Evolutionary conservation across 2,797 vertebrate genomes (phyloP).

Genomic region (Vespertilio murinus): DNA sequence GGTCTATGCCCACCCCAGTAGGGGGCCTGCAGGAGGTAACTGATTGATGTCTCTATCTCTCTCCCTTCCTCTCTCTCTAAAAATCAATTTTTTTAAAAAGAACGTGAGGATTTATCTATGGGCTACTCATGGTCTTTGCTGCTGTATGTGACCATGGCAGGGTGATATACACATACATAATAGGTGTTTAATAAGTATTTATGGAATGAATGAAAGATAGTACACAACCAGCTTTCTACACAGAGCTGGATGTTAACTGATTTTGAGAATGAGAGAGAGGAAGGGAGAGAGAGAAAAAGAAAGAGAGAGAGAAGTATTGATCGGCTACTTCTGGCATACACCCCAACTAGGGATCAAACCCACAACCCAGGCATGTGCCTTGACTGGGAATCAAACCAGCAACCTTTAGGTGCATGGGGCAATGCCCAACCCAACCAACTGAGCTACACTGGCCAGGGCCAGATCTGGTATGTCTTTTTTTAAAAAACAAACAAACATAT

Average conservation of each 20-base stretch:
- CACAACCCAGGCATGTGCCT: neutral
- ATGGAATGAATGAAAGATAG: neutral
- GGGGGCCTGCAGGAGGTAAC: neutral
- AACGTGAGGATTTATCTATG: constrained; percentile 11
- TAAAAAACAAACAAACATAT: too few species aligned
- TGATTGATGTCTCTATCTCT: neutral
- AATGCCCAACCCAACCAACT: neutral
- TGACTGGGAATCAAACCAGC: neutral
- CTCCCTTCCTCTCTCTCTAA: neutral
- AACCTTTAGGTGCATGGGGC: neutral
- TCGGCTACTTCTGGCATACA: too few species aligned
- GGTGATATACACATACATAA: neutral
- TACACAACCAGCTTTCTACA: neutral
- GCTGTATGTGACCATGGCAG: neutral
- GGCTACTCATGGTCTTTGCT: neutral
- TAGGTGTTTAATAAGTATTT: neutral
- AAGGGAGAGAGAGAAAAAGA: neutral
- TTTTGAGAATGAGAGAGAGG: neutral
- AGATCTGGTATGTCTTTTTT: neutral
- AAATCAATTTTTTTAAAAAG: neutral
- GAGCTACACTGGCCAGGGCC: neutral
- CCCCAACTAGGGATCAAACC: neutral
- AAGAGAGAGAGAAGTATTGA: neutral
- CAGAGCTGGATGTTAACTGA: neutral
- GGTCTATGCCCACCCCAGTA: neutral